A percentile compares a stretch with the other conserved stretches of the same genome.
Evolutionary conservation across 2,888 invertebrate species (phyloP).

Genomic region (Iphiclides podalirius): DNA sequence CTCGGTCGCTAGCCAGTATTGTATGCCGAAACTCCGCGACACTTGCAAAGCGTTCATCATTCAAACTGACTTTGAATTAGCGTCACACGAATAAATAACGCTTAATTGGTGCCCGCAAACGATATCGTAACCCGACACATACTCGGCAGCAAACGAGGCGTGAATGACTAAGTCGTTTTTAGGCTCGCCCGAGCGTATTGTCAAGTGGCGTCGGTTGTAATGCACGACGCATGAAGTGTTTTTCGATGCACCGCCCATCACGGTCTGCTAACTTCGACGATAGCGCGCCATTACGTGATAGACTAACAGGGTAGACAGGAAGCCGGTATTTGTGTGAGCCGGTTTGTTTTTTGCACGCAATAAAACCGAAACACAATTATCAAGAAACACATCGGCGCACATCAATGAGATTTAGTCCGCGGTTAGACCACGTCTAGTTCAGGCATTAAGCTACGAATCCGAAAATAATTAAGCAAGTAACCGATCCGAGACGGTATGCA

Average conservation of each 20-base stretch:
- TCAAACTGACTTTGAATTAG: not conserved
- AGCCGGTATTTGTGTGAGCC: too few species aligned
- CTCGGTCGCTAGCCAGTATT: too few species aligned
- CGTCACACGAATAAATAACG: not conserved
- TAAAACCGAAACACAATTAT: too few species aligned
- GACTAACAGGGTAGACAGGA: too few species aligned
- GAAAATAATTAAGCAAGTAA: slow-evolving; percentile 11
- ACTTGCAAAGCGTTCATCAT: too few species aligned
- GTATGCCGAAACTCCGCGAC: too few species aligned
- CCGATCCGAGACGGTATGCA: slow-evolving; percentile 16
- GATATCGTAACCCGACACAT: not conserved
- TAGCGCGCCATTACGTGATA: too few species aligned
- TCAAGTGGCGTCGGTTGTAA: slow-evolving; percentile 7
- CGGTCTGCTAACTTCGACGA: slow-evolving; percentile 5
- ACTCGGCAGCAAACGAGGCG: not conserved
- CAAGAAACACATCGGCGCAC: too few species aligned
- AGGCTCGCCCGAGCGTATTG: slow-evolving; percentile 15
- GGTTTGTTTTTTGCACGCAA: too few species aligned
- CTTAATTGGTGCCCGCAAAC: not conserved
- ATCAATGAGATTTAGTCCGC: too few species aligned
- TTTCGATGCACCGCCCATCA: slow-evolving; percentile 7
- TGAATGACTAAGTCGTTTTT: slow-evolving; percentile 18
- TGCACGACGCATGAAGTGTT: slow-evolving; percentile 10
- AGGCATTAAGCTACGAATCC: too few species aligned
- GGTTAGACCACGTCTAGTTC: too few species aligned